These are phyloP conservation scores for Brachypodius melanocephalos DNA, from an alignment of 2,113 vertebrate species.

Conservation along the genomic window DNA sequence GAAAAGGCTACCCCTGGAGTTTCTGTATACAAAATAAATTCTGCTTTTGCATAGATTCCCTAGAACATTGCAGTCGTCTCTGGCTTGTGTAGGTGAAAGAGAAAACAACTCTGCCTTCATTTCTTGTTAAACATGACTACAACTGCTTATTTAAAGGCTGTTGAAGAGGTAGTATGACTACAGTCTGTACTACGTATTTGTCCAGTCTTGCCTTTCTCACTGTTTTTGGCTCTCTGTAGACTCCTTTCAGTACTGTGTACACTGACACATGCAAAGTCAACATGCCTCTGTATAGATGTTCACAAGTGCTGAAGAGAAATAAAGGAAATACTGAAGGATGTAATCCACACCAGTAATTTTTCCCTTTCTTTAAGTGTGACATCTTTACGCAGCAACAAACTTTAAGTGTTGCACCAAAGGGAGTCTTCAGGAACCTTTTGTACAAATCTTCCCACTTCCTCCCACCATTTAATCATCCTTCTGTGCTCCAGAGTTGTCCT, in stretches of 20 bases:
- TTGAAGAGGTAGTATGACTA: neutral
- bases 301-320: neutral
- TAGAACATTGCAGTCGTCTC: neutral
- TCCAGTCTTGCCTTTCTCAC: neutral
- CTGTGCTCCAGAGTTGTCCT: conserved; percentile 3
- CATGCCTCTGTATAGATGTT: neutral
- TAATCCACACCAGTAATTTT: neutral
- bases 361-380: neutral
- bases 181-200: neutral
- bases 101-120: neutral
- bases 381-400: neutral
- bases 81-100: neutral
- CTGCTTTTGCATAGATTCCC: neutral
- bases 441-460: neutral
- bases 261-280: neutral
- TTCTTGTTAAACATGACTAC: neutral
- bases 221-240: neutral
- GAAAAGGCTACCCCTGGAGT: neutral
- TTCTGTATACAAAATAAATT: neutral
- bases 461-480: conserved; percentile 7
- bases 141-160: neutral
- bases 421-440: conserved; percentile 2
- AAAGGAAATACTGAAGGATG: neutral
- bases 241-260: neutral
- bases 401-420: neutral